These are phyloP conservation scores for Metellina segmentata DNA, from an alignment of 2,888 invertebrate genomes.

Conservation along the genomic window DNA sequence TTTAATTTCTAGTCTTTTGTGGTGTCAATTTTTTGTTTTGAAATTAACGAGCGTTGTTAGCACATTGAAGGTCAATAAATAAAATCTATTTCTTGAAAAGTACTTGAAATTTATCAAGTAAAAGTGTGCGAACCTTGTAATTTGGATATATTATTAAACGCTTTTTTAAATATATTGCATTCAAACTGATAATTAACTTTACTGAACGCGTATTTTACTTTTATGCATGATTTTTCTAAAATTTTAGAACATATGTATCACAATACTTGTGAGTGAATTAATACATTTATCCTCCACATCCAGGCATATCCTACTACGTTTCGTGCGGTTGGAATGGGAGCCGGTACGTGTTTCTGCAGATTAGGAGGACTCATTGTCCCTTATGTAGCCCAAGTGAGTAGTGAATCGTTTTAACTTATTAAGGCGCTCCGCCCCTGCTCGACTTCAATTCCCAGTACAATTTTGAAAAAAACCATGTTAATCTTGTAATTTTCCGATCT, in stretches of 20 bases:
- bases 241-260: neutral
- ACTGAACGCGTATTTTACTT: neutral
- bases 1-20: too few species aligned
- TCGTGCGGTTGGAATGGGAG: conserved; percentile 59
- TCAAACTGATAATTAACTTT: neutral
- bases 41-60: too few species aligned
- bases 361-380: conserved; percentile 59
- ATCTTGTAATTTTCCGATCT: too few species aligned
- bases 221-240: neutral
- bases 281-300: neutral
- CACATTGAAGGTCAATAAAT: too few species aligned
- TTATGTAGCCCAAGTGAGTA: conserved; percentile 58
- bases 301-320: conserved; percentile 63
- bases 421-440: too few species aligned
- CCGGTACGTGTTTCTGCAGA: conserved; percentile 43
- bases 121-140: too few species aligned
- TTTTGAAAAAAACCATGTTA: too few species aligned
- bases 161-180: neutral
- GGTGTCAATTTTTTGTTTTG: too few species aligned
- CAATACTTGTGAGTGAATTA: neutral
- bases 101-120: too few species aligned
- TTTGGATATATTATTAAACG: neutral
- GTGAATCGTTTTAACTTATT: too few species aligned
- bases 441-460: too few species aligned
- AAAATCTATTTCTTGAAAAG: too few species aligned